Conservation (phyloP, 2,888 invertebrate species). For the Plagodis pulveraria region DNA sequence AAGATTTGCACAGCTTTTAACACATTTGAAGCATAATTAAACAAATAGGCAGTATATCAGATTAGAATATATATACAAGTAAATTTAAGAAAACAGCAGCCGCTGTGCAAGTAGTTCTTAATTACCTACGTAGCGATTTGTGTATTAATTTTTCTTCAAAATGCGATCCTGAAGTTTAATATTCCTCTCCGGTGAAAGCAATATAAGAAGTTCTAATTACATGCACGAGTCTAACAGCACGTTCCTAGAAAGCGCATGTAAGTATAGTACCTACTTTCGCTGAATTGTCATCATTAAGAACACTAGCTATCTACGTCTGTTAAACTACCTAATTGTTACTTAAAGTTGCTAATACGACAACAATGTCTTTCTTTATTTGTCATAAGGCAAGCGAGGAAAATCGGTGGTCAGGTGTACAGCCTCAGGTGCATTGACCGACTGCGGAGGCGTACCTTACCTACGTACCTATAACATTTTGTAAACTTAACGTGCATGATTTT, state of each 20-base stretch:
- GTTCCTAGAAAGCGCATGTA: conserved; percentile 23
- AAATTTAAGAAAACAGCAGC: too few species aligned
- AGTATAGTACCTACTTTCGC: conserved; percentile 19
- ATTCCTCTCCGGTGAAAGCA: conserved; percentile 5
- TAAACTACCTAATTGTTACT: conserved; percentile 11
- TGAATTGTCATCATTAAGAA: conserved; percentile 29
- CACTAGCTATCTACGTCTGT: conserved; percentile 16
- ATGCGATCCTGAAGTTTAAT: conserved; percentile 13
- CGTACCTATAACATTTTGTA: conserved; percentile 34
- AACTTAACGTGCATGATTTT: conserved; percentile 38
- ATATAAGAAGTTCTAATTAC: conserved; percentile 21
- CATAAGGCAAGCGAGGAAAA: conserved; percentile 38
- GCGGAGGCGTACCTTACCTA: conserved; percentile 41
- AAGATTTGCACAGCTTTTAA: too few species aligned
- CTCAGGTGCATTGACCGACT: conserved; percentile 51
- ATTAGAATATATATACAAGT: too few species aligned
- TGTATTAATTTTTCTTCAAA: too few species aligned
- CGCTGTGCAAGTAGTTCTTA: neutral
- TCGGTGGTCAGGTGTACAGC: conserved; percentile 30
- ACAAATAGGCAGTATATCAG: neutral
- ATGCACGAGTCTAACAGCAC: conserved; percentile 17
- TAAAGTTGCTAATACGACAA: conserved; percentile 28
- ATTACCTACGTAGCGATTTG: neutral
- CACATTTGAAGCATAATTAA: neutral
- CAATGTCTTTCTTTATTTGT: conserved; percentile 38